Percentiles rank a stretch among this genome's conserved stretches.
Evolutionary conservation across 2,113 vertebrate species (phyloP).

Genomic region (Sciurus niger): DNA sequence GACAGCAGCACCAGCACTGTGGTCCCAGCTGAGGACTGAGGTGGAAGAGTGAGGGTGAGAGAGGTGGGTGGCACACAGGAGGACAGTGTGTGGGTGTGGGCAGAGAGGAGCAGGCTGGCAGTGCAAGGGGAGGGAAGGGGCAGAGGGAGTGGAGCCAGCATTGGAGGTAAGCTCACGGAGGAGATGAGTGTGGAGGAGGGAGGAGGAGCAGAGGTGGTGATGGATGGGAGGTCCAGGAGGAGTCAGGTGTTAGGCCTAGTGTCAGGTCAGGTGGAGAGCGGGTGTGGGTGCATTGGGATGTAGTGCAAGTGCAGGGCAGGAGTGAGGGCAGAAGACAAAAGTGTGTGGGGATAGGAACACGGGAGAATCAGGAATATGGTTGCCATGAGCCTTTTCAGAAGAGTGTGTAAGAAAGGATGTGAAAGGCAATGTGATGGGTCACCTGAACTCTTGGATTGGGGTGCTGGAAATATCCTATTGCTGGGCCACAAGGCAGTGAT

Average conservation of each 20-base stretch:
- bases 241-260: not conserved
- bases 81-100: rapidly evolving
- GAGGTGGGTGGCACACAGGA: not conserved
- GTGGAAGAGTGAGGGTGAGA: not conserved
- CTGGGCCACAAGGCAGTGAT: not conserved
- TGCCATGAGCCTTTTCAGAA: not conserved
- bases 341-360: not conserved
- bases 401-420: not conserved
- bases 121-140: not conserved
- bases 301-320: not conserved
- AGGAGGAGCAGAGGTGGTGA: not conserved
- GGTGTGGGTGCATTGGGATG: not conserved
- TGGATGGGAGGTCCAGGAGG: not conserved
- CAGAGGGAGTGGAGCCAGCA: no score
- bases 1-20: not conserved
- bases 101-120: no score
- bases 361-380: not conserved
- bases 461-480: no score
- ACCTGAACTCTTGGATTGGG: no score
- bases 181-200: not conserved
- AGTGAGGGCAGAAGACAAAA: not conserved
- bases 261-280: not conserved
- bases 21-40: not conserved
- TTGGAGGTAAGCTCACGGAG: not conserved
- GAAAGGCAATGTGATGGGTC: not conserved